Evolutionary conservation across 1,140 invertebrate genomes (phyloP).

Genomic region (Achroia grisella): DNA sequence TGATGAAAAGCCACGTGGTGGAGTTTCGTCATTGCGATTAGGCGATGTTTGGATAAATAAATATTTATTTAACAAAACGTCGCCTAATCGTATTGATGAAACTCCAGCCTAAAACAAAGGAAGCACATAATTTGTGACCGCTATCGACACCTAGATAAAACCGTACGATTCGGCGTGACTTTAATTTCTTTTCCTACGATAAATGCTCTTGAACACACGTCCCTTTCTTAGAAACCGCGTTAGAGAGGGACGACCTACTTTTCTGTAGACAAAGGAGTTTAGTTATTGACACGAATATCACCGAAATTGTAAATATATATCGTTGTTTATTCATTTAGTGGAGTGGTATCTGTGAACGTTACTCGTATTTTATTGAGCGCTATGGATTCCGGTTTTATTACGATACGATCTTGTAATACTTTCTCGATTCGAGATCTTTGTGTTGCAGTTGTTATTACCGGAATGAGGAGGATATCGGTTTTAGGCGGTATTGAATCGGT

Average conservation of each 20-base stretch:
- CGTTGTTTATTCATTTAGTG: background rate
- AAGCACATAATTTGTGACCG: constrained; percentile 68
- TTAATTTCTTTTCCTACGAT: constrained; percentile 65
- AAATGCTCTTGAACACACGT: constrained; percentile 39
- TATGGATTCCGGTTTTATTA: too few relatives aligned
- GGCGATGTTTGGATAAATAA: too few relatives aligned
- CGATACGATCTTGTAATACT: too few relatives aligned
- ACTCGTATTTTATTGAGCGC: background rate
- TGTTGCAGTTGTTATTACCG: too few relatives aligned
- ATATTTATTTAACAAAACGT: too few relatives aligned
- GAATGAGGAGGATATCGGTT: too few relatives aligned
- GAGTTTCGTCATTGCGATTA: too few relatives aligned
- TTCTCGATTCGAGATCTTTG: too few relatives aligned
- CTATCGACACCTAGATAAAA: constrained; percentile 67
- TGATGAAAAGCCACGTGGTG: too few relatives aligned
- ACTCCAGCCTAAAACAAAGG: constrained; percentile 33
- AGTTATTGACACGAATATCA: constrained; percentile 24
- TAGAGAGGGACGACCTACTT: constrained; percentile 18
- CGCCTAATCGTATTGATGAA: background rate
- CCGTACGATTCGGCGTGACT: constrained; percentile 63
- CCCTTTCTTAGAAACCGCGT: constrained; percentile 17
- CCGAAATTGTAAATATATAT: constrained; percentile 18
- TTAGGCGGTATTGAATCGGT: too few relatives aligned
- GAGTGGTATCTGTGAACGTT: background rate
- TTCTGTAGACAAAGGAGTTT: constrained; percentile 39